A percentile compares a stretch with the other conserved stretches of the same genome.
These are phyloP conservation scores for Phortica magna DNA, from an alignment of 2,888 invertebrate species.

Conservation along the genomic window DNA sequence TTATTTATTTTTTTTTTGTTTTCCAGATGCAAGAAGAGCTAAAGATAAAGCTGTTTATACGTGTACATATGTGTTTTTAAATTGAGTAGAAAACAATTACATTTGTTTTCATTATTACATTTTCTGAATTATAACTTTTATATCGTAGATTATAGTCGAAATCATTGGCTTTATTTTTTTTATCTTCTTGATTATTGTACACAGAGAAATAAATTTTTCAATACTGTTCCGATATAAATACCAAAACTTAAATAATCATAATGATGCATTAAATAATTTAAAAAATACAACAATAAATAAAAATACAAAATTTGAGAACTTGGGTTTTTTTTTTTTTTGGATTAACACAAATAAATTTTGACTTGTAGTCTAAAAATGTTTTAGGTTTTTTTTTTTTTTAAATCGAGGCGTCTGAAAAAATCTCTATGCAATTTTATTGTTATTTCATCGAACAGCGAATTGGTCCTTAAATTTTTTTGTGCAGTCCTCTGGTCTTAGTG, in stretches of 20 bases:
- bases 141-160: constrained; percentile 9
- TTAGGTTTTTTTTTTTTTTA: constrained; percentile 13
- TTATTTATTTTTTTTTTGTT: constrained; percentile 7
- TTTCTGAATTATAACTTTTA: neutral
- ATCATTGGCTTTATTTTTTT: constrained; percentile 18
- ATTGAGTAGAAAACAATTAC: constrained; percentile 19
- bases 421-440: constrained; percentile 30
- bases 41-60: constrained; percentile 37
- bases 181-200: constrained; percentile 29
- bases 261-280: neutral
- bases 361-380: constrained; percentile 28
- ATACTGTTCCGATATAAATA: constrained; percentile 27
- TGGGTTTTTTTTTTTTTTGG: constrained; percentile 12
- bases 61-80: constrained; percentile 37
- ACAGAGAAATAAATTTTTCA: constrained; percentile 41
- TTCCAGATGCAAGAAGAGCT: constrained; percentile 15
- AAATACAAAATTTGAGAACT: neutral
- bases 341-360: constrained; percentile 37
- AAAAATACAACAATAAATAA: neutral
- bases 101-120: neutral
- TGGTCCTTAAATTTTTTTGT: constrained; percentile 28
- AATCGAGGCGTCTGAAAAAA: constrained; percentile 16
- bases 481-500: constrained; percentile 9
- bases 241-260: neutral
- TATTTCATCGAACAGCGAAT: constrained; percentile 27